phyloP scores from a whole-genome alignment of 2,888 invertebrate genomes.

The Agrochola lota region DNA sequence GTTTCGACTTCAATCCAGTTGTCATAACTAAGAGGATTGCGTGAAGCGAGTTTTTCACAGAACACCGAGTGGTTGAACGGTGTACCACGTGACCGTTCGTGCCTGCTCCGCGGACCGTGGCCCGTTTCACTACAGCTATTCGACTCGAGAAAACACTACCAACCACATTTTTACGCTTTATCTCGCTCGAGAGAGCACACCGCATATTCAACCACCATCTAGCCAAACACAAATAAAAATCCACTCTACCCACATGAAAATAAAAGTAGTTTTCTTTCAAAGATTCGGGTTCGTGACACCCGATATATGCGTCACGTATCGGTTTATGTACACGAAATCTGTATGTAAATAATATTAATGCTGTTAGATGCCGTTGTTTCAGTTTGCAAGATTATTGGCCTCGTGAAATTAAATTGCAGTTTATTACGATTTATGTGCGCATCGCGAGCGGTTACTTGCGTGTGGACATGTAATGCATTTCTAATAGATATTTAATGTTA shows the following conservation, averaged over 20 bases:
- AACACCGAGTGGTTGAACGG: slow-evolving; percentile 65
- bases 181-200: slow-evolving; percentile 83
- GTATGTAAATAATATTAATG: slow-evolving; percentile 64
- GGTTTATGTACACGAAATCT: slow-evolving; percentile 57
- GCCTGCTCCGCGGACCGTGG: slow-evolving; percentile 82
- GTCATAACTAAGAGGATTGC: slow-evolving; percentile 60
- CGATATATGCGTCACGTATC: slow-evolving; percentile 55
- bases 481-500: slow-evolving; percentile 64
- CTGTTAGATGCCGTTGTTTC: slow-evolving; percentile 53
- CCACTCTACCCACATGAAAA: slow-evolving; percentile 77
- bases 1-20: slow-evolving; percentile 53
- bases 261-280: slow-evolving; percentile 80
- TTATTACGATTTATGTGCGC: slow-evolving; percentile 51
- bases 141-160: slow-evolving; percentile 83
- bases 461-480: slow-evolving; percentile 52
- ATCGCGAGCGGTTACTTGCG: slow-evolving; percentile 49
- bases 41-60: slow-evolving; percentile 60
- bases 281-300: slow-evolving; percentile 48
- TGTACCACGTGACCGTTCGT: slow-evolving; percentile 69
- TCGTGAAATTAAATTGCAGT: slow-evolving; percentile 56
- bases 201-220: slow-evolving; percentile 63
- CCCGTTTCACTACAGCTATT: slow-evolving; percentile 90
- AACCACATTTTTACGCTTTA: slow-evolving; percentile 86
- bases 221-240: slow-evolving; percentile 69
- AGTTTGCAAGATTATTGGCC: slow-evolving; percentile 55